Evolutionary conservation across 2,888 invertebrate genomes (phyloP), one percentile per base, ranked within the genome.

Genomic region (Acronicta alni): DNA sequence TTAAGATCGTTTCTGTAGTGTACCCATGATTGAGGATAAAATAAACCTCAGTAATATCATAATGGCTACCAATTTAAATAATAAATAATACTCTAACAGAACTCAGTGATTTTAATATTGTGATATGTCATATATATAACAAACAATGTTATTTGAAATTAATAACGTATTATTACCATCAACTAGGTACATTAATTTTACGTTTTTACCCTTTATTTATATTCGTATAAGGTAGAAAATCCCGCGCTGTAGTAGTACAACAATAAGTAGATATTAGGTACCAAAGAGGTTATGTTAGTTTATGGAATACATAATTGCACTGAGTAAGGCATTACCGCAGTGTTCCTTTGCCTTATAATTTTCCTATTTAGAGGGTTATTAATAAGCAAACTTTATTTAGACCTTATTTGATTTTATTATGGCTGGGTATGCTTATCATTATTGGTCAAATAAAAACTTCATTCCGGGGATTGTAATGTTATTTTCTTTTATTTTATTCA

Each of bases 41-140:
- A 55, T 43, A 69, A 66, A 43, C n/a, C 42, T 38, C 56, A 45
- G 48, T 62, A 61, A 72, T 57, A 61, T 55, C 30, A 58, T 52
- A 72, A 70, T 67, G 9, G 42, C 68, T 45, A 55, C 46, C 17
- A 49, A 67, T 70, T 70, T 70, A 46, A 58, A 58, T 67, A 71
- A 61, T 69, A 72, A 72, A 66, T 66, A 63, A 56, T 37, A 18
- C 20, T 39, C 32, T 12, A 52, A 71, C 17, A 16, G 20, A 58
- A 71, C 39, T 42, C 67, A 75, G 75, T 73, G 75, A 73, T 75
- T 61, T 17, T 57, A 58, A 61, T 54, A 69, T 48, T 54, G 35
- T 53, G 42, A 75, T 71, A 57, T 72, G 75, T 75, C 75, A 60
- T 54, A 45, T 18, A 60, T 54, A 45, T 18, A 72, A 43, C 71